These are phyloP conservation scores for Glomeris maerens DNA, from an alignment of 1,140 invertebrate genomes.

Conservation along the genomic window DNA sequence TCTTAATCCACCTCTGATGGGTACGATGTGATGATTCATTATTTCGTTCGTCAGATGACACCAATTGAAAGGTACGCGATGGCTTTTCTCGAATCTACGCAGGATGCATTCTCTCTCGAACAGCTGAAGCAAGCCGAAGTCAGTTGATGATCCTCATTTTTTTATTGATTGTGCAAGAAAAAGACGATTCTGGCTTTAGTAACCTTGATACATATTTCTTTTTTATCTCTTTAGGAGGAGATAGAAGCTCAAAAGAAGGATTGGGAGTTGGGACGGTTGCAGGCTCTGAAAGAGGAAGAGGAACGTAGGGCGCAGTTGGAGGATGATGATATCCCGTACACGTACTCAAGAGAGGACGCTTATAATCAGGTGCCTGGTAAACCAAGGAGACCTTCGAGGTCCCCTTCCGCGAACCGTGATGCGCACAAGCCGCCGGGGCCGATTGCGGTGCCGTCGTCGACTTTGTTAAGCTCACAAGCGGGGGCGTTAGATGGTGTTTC, in stretches of 20 bases:
- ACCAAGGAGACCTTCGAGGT: slow-evolving; percentile 23
- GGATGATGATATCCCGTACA: slow-evolving; percentile 46
- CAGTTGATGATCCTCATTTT: slow-evolving; percentile 7
- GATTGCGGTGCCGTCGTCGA: too few species aligned
- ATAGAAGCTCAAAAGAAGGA: slow-evolving; percentile 81
- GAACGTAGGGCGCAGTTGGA: slow-evolving; percentile 43
- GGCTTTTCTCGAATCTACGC: slow-evolving; percentile 71
- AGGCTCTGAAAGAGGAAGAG: slow-evolving; percentile 44
- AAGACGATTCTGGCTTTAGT: too few species aligned
- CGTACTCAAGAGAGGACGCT: slow-evolving; percentile 54
- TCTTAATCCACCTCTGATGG: slow-evolving; percentile 3
- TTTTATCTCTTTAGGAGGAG: slow-evolving; percentile 38
- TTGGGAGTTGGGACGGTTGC: slow-evolving; percentile 76
- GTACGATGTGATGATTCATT: slow-evolving; percentile 3
- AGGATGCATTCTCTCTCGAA: slow-evolving; percentile 69
- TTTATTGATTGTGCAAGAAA: background rate
- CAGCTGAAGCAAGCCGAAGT: slow-evolving; percentile 73
- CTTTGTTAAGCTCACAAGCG: too few species aligned
- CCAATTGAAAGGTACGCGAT: slow-evolving; percentile 89
- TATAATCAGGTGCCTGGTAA: slow-evolving; percentile 66
- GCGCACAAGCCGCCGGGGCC: too few species aligned
- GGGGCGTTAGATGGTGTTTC: too few species aligned
- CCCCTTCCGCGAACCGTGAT: too few species aligned
- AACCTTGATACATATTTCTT: too few species aligned
- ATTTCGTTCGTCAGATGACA: slow-evolving; percentile 59